Conservation (phyloP, 2,888 invertebrate genomes). For the Luperina nickerlii region DNA sequence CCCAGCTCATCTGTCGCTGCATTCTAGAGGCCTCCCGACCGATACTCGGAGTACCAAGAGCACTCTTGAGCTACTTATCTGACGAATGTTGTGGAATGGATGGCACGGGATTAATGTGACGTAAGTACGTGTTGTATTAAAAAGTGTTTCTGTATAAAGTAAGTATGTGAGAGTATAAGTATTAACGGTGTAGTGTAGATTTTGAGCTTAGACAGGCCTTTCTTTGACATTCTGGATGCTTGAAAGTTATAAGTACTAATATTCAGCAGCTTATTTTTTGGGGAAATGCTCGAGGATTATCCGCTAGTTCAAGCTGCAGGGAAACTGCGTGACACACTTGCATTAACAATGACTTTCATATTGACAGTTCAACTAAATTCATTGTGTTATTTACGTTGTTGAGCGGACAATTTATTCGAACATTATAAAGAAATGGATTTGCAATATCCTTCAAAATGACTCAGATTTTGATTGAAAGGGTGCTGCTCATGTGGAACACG, state of each 20-base stretch:
- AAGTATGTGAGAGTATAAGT: not conserved
- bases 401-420: no score
- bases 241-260: not conserved
- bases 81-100: not conserved
- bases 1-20: conserved; percentile 47
- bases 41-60: conserved; percentile 12
- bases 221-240: not conserved
- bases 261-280: not conserved
- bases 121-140: not conserved
- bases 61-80: conserved; percentile 24
- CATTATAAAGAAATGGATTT: no score
- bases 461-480: no score
- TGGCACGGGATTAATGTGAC: not conserved
- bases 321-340: not conserved
- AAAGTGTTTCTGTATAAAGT: not conserved
- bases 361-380: no score
- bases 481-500: not conserved
- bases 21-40: conserved; percentile 45
- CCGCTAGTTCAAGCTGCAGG: not conserved
- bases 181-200: not conserved
- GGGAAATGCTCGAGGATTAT: not conserved
- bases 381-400: no score
- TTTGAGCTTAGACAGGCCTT: not conserved
- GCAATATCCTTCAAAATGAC: no score
- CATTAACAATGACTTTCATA: no score